phyloP scores from a whole-genome alignment of 2,797 vertebrate species.

The Sebastes baramenuke region DNA sequence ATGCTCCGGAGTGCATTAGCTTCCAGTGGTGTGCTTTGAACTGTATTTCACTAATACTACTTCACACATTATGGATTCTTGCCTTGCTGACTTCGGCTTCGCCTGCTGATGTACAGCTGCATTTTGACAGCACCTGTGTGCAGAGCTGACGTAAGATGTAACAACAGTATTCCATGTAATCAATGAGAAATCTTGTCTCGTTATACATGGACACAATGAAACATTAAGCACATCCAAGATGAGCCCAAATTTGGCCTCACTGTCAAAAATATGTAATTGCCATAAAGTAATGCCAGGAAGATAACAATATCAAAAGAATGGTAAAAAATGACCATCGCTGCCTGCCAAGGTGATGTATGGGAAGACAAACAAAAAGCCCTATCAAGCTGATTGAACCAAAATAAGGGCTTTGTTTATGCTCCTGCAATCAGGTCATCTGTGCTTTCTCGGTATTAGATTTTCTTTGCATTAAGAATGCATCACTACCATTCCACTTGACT shows the following conservation, averaged over 20 bases:
- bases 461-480: slow-evolving; percentile 38
- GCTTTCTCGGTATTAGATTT: slow-evolving; percentile 63
- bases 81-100: not conserved
- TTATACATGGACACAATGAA: not conserved
- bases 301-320: slow-evolving; percentile 7
- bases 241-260: not conserved
- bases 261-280: not conserved
- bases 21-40: not conserved
- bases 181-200: not conserved
- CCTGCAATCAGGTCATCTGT: not conserved
- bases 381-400: slow-evolving; percentile 46
- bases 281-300: slow-evolving; percentile 9
- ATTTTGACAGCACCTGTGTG: not conserved
- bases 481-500: not conserved
- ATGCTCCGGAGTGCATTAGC: not conserved
- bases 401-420: not conserved
- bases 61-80: not conserved
- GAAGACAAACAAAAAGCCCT: not conserved
- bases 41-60: not conserved
- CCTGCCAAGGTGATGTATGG: slow-evolving; percentile 39
- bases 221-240: not conserved
- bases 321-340: not conserved
- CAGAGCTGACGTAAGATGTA: not conserved
- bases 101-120: not conserved
- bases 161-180: not conserved